phyloP scores from a whole-genome alignment of 2,113 vertebrate species.

The Urocynchramus pylzowi region DNA sequence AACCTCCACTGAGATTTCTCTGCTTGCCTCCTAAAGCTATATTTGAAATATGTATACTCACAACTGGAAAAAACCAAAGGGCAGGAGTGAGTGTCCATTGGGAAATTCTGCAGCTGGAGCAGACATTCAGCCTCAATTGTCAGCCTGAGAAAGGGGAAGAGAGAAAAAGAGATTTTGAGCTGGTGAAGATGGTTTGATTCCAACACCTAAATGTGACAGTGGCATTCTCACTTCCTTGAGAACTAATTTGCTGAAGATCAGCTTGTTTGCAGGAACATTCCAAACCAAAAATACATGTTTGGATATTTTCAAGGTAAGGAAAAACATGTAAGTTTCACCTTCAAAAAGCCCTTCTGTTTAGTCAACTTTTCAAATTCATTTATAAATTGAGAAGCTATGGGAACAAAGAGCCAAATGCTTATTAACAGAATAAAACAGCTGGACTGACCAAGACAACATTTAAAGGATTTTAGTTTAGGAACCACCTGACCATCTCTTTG shows the following conservation, averaged over 20 bases:
- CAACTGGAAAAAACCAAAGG: slow-evolving; percentile 98
- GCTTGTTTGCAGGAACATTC: slow-evolving; percentile 19
- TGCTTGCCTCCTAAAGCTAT: neutral
- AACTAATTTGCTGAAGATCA: slow-evolving; percentile 12
- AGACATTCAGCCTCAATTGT: slow-evolving; percentile 94
- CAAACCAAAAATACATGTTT: slow-evolving; percentile 10
- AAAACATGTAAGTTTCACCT: neutral
- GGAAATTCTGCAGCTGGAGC: slow-evolving; percentile 93
- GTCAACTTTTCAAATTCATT: neutral
- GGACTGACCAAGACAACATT: neutral
- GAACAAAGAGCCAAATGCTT: neutral
- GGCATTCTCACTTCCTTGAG: neutral
- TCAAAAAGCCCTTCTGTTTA: neutral
- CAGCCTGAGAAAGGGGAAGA: slow-evolving; percentile 76
- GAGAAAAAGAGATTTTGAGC: slow-evolving; percentile 15
- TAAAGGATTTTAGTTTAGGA: neutral
- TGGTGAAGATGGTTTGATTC: neutral
- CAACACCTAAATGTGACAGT: neutral
- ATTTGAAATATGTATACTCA: slow-evolving; percentile 76
- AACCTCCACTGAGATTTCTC: neutral
- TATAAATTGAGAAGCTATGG: neutral
- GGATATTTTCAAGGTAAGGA: slow-evolving; percentile 25
- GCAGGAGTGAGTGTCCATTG: slow-evolving; percentile 97
- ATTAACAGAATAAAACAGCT: neutral
- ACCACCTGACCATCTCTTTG: neutral